These are phyloP conservation scores for Platysternon megacephalum DNA, from an alignment of 2,113 vertebrate species.

Conservation along the genomic window DNA sequence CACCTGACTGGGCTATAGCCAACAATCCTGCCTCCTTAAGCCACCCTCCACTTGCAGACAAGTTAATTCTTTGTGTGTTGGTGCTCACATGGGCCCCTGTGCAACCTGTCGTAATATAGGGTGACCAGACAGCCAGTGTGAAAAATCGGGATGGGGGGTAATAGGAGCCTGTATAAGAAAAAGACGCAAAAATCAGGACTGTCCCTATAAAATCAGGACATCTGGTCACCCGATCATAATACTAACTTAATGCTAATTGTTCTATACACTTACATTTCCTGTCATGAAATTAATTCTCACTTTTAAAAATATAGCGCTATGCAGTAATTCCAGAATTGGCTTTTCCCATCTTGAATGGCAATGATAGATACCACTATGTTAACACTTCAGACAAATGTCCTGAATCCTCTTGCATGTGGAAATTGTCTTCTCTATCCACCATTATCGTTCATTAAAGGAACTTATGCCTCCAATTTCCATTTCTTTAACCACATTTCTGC, in stretches of 20 bases:
- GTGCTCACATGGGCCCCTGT: neutral
- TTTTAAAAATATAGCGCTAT: neutral
- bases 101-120: neutral
- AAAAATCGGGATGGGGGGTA: no score
- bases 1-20: neutral
- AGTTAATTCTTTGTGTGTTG: neutral
- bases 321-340: neutral
- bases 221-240: neutral
- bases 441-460: neutral
- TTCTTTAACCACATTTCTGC: neutral
- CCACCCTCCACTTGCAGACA: neutral
- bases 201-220: no score
- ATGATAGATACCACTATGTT: neutral
- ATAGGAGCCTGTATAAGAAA: no score
- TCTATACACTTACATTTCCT: neutral
- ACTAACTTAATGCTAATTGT: neutral
- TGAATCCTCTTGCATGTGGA: neutral
- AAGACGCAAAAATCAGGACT: no score
- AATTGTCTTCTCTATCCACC: neutral
- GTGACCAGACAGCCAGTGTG: no score
- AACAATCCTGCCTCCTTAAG: neutral
- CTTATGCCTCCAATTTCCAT: neutral
- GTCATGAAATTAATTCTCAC: neutral
- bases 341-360: constrained; percentile 10
- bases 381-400: neutral